These are phyloP conservation scores for Zootermopsis nevadensis DNA, from an alignment of 2,888 invertebrate genomes.

Conservation along the genomic window DNA sequence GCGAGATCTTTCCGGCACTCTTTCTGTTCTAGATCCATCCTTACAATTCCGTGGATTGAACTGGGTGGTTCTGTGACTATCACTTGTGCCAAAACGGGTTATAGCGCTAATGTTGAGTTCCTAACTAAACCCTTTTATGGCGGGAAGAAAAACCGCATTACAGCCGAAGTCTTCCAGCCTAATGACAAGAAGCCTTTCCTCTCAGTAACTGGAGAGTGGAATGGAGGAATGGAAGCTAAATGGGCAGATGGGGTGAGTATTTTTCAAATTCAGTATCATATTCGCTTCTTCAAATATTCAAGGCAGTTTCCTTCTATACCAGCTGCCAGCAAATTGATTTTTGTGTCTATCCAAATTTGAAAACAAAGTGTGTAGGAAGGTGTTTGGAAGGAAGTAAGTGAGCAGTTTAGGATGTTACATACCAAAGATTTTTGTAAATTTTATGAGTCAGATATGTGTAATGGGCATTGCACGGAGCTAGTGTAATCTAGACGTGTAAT, in stretches of 20 bases:
- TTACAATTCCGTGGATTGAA: slow-evolving; percentile 99
- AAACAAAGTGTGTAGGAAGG: too few relatives aligned
- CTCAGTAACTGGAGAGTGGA: slow-evolving; percentile 96
- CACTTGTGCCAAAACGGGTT: slow-evolving; percentile 93
- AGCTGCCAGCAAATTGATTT: too few relatives aligned
- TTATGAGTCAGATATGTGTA: too few relatives aligned
- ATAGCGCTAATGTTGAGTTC: slow-evolving; percentile 93
- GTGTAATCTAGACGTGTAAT: too few relatives aligned
- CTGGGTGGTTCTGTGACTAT: slow-evolving; percentile 93
- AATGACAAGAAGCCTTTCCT: slow-evolving; percentile 91
- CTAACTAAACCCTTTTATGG: slow-evolving; percentile 98
- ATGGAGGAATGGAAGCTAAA: slow-evolving; percentile 92
- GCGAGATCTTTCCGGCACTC: too few relatives aligned
- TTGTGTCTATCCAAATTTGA: too few relatives aligned
- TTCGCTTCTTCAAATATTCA: background rate
- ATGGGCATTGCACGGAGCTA: too few relatives aligned
- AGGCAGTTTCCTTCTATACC: background rate
- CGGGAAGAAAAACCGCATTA: slow-evolving; percentile 91
- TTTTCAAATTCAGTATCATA: background rate
- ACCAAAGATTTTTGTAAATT: too few relatives aligned
- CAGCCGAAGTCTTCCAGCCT: slow-evolving; percentile 83
- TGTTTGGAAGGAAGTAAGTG: too few relatives aligned
- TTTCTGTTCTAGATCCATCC: slow-evolving; percentile 80
- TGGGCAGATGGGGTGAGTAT: slow-evolving; percentile 73
- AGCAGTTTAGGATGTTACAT: too few relatives aligned